These are phyloP conservation scores for Entelurus aequoreus DNA, from an alignment of 2,113 vertebrate species.

Conservation along the genomic window DNA sequence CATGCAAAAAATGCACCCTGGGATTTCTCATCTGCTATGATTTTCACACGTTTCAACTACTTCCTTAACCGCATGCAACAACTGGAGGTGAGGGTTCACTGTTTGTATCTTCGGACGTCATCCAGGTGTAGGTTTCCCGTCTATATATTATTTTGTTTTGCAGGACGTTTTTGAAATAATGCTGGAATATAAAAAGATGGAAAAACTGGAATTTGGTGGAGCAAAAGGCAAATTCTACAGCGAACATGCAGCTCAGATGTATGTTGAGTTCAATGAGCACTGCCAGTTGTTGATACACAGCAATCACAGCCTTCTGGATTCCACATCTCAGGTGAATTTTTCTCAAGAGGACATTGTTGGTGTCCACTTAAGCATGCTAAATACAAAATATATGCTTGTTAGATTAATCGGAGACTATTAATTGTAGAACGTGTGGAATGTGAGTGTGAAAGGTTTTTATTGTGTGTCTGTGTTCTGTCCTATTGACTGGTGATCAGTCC, in stretches of 20 bases:
- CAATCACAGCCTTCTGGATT: constrained; percentile 59
- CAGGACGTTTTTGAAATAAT: constrained; percentile 72
- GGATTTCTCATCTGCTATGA: constrained; percentile 77
- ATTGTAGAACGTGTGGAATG: neutral
- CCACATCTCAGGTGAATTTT: constrained; percentile 61
- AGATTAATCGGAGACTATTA: neutral
- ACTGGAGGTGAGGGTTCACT: constrained; percentile 66
- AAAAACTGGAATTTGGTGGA: constrained; percentile 77
- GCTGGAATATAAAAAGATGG: constrained; percentile 77
- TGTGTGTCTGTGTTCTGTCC: too few relatives aligned
- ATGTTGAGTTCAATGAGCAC: constrained; percentile 64
- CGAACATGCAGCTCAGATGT: constrained; percentile 62
- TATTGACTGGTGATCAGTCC: too few relatives aligned
- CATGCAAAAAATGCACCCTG: constrained; percentile 61
- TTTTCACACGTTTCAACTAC: constrained; percentile 73
- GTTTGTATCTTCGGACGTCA: neutral
- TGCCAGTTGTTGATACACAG: constrained; percentile 67
- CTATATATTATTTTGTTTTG: constrained; percentile 1
- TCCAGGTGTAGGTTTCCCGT: neutral
- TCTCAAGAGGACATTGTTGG: neutral
- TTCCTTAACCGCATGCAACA: constrained; percentile 72
- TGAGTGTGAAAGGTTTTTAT: too few relatives aligned
- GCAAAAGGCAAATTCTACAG: constrained; percentile 67
- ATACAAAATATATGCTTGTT: neutral
- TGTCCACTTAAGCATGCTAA: neutral